A percentile compares a stretch with the other conserved stretches of the same genome.
Evolutionary conservation across 92 coral and sea anemone genomes (phyloP).

Genomic region (Epizoanthus fatuus): DNA sequence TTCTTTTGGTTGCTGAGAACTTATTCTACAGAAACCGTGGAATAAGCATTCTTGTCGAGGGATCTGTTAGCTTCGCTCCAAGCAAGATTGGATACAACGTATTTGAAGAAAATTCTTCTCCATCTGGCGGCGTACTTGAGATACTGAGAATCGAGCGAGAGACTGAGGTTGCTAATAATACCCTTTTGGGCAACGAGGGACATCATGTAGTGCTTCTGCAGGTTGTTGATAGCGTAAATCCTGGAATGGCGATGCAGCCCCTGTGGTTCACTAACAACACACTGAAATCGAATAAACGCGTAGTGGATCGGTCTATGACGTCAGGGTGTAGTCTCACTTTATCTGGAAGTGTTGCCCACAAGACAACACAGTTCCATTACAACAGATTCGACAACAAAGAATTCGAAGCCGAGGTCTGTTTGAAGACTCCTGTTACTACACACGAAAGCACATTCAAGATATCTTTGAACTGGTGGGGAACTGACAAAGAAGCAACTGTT

Average conservation of each 20-base stretch:
- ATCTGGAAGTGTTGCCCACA: conserved; percentile 47
- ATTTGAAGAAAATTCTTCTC: conserved; percentile 47
- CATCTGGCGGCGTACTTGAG: conserved; percentile 47
- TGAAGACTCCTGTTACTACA: conserved; percentile 34
- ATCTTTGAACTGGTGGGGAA: conserved; percentile 83
- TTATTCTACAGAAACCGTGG: conserved; percentile 47
- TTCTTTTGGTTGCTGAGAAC: conserved; percentile 24
- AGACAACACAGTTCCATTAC: conserved; percentile 18
- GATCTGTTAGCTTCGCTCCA: not conserved
- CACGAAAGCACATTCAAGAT: conserved; percentile 30
- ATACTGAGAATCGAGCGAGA: conserved; percentile 37
- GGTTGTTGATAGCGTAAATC: conserved; percentile 14
- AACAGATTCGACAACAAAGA: conserved; percentile 59
- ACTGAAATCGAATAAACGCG: conserved; percentile 26
- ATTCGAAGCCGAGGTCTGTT: conserved; percentile 56
- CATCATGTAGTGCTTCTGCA: conserved; percentile 29
- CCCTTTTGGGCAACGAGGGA: conserved; percentile 48
- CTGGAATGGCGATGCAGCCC: not conserved
- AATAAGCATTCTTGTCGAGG: conserved; percentile 34
- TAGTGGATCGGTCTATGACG: not conserved
- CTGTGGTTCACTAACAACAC: conserved; percentile 56
- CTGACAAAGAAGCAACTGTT: not conserved
- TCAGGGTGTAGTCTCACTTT: conserved; percentile 30
- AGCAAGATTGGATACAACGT: conserved; percentile 39
- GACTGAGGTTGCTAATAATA: conserved; percentile 45